Evolutionary conservation across 1,140 invertebrate species (phyloP), one percentile per base, ranked within the genome.

Genomic region (Cotesia chilonis): DNA sequence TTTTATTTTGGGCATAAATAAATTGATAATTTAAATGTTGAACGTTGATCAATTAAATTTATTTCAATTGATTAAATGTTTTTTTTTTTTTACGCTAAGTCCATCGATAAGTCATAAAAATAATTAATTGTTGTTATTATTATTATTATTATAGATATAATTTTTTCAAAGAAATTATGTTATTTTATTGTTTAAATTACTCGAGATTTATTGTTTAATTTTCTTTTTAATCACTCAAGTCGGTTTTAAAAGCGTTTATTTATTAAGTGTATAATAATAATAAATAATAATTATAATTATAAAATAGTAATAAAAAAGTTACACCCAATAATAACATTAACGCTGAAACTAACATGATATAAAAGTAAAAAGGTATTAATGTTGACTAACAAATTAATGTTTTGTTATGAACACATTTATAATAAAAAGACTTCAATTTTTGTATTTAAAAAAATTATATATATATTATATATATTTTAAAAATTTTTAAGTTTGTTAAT

Each of bases 371-470:
- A 55, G 54, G 54, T 55, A 55, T 55, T 55, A 78, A 79, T 73
- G 73, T 61, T 80, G 73, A 86, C 84, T 86, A 86, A 85, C 82
- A 83, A 80, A 76, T 78, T 79, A 47, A 47, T 82, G 75, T 78
- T 79, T 80, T 77, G 80, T 78, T 78, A 78, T 78, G 70, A 81
- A 75, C 75, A 78, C 75, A 75, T 73, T 78, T 78, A 77, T 78
- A 20, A 66, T 51, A 6, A 66, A 52, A 66, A 66, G 64, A 66
- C 64, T 52, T 36, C 72, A 74, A 76, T 70, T 73, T 78, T 79
- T 77, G 72, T 79, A 80, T 76, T 28, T 81, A 74, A 78, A 76
- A 75, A 75, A 74, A 77, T 66, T 76, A 76, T 68, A 69, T 76
- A 79, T 80, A 78, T 82, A 78, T 80, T 77, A 80, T 80, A 78